phyloP scores from a whole-genome alignment of 2,888 invertebrate species.

The Chrysolina haemoptera region DNA sequence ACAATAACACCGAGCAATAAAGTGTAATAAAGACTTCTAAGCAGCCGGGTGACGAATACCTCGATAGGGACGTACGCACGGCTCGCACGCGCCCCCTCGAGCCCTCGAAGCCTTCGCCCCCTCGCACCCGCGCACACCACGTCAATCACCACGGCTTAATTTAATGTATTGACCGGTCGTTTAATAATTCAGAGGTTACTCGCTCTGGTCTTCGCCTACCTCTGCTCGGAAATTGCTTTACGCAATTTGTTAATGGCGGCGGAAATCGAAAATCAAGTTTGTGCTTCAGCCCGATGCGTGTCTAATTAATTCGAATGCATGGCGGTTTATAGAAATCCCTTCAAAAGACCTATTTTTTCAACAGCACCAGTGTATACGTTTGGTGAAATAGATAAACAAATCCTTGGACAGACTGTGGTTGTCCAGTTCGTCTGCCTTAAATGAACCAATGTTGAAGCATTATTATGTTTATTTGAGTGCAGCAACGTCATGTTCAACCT shows the following conservation, averaged over 20 bases:
- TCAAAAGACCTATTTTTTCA: no score
- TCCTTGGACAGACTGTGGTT: no score
- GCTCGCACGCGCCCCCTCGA: constrained; percentile 59
- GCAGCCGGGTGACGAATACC: constrained; percentile 58
- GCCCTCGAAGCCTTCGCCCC: constrained; percentile 40
- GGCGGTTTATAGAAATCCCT: not conserved
- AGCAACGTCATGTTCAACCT: no score
- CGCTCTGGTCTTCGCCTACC: not conserved
- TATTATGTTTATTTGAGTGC: no score
- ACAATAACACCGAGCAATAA: constrained; percentile 47
- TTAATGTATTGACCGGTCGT: constrained; percentile 24
- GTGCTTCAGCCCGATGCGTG: not conserved
- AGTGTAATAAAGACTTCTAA: constrained; percentile 54
- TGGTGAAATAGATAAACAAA: no score
- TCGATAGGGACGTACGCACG: constrained; percentile 51
- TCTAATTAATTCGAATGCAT: not conserved
- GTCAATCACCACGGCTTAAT: constrained; percentile 39
- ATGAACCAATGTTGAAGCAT: no score
- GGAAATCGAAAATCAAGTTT: constrained; percentile 13
- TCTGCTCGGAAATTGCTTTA: constrained; percentile 11
- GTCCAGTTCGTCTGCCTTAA: no score
- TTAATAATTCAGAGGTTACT: constrained; percentile 39
- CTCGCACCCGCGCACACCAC: constrained; percentile 17
- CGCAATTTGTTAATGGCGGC: constrained; percentile 30
- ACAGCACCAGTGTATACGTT: no score